Base-by-base conservation (phyloP, 2,888 invertebrate genomes). In the Actias luna region DNA sequence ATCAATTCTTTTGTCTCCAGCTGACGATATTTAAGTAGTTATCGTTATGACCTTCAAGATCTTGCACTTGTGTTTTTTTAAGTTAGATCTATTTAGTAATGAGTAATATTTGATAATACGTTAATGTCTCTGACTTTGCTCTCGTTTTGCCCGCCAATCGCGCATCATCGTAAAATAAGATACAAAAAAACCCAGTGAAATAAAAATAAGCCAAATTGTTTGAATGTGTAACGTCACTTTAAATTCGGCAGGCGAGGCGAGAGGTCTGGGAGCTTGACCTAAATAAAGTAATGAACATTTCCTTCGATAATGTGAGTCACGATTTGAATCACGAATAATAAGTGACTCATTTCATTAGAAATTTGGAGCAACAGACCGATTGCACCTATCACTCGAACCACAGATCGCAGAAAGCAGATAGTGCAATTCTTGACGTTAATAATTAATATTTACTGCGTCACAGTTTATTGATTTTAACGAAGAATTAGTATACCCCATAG, bases 321-420 rank as follows among this genome's bases (percentile, higher is more conserved):
- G 22, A 50, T 12, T 22, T 25, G 14, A 12, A 50, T 50, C 46
- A 25, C 22, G 46, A 50, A 46, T 36, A 39, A 42, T 42, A 42
- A 42, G 39, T 50, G 46, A 50, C 46, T 50, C 46, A 25, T 25
- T 5, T 50, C 1, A 25, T 50, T 50, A 50, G 46, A 50, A 50
- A 50, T 50, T 50, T 50, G 46, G 46, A 50, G 46, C 46, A 50
- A 25, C 46, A 25, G 46, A 25, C 10, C 46, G 46, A 25, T 50
- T 50, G 25, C 46, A 16, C 25, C 25, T 50, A 50, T 50, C 46
- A 25, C 25, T 25, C 46, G 46, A 25, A 46, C 25, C 46, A 50
- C 14, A 50, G 46, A 12, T 12, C 25, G 10, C 22, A 50, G 14
- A 50, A 50, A 50, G 14, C 22, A 50, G 46, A 50, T 25, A 25